Percentiles rank a stretch among this genome's conserved stretches.
Evolutionary conservation across 2,113 vertebrate genomes (phyloP).

Genomic region (Nibea coibor): DNA sequence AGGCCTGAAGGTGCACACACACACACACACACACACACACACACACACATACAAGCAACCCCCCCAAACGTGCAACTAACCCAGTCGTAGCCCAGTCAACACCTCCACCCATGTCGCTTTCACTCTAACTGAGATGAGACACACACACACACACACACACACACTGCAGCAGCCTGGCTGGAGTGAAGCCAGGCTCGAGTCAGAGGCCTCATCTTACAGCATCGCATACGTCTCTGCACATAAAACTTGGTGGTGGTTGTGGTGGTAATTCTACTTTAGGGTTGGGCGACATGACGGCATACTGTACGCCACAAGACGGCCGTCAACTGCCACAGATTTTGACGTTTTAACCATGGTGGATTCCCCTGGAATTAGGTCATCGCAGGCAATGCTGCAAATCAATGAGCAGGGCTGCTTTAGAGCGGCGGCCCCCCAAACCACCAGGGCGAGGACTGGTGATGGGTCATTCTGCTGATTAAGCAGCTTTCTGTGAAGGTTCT

Average conservation of each 20-base stretch:
- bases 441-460: too few relatives aligned
- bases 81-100: conserved; percentile 64
- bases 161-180: conserved; percentile 36
- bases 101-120: conserved; percentile 70
- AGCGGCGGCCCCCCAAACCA: not conserved
- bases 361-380: not conserved
- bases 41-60: conserved; percentile 15
- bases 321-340: not conserved
- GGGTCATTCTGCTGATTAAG: too few relatives aligned
- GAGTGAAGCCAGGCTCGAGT: conserved; percentile 64
- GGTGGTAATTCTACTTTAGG: not conserved
- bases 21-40: too few relatives aligned
- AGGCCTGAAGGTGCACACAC: conserved; percentile 16
- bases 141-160: conserved; percentile 41
- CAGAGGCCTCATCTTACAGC: conserved; percentile 56
- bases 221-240: not conserved
- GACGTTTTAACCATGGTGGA: too few relatives aligned
- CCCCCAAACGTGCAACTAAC: conserved; percentile 42
- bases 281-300: not conserved
- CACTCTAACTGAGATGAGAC: conserved; percentile 59
- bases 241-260: not conserved
- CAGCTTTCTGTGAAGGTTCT: too few relatives aligned
- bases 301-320: accelerated
- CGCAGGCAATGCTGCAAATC: not conserved
- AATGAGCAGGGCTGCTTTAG: not conserved